Evolutionary conservation across 2,888 invertebrate genomes (phyloP), one percentile per base, ranked within the genome.

Genomic region (Oxycera nigricornis): DNA sequence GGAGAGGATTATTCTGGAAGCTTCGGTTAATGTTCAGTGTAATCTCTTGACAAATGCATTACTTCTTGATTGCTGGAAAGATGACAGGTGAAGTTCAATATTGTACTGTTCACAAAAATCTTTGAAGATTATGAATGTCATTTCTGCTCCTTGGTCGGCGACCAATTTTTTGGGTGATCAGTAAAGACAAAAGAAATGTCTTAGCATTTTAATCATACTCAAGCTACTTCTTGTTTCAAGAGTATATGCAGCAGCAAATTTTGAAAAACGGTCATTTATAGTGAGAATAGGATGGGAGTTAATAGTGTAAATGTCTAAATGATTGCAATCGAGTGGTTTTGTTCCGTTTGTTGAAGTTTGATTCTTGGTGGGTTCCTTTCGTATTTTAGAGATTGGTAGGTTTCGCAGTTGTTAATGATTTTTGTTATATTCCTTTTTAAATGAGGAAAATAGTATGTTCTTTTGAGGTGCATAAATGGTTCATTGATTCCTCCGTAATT

Each of bases 401-500:
- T 35, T 35, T 35, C 6, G 35, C 35, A 35, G n/a, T n/a, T n/a
- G n/a, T n/a, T n/a, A n/a, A n/a, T n/a, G n/a, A n/a, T n/a, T n/a
- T n/a, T n/a, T n/a, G n/a, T n/a, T n/a, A n/a, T n/a, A n/a, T n/a
- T n/a, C n/a, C n/a, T n/a, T n/a, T n/a, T n/a, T n/a, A n/a, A n/a
- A n/a, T n/a, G n/a, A n/a, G n/a, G n/a, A n/a, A n/a, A n/a, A n/a
- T n/a, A n/a, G n/a, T n/a, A n/a, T 7, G 35, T 35, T 35, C 35
- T 35, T 11, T 35, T 35, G 6, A 35, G 35, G 11, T 35, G 35
- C 6, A 11, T n/a, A n/a, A n/a, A 7, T 35, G 35, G 6, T 35
- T 35, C 35, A 11, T 35, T 35, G 11, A 35, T 35, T 46, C 50
- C 68, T 4, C 68, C 7, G 39, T 72, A 14, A n/a, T 72, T 72